Percentiles rank a stretch among this genome's conserved stretches.
phyloP scores from a whole-genome alignment of 2,797 vertebrate genomes.

The Melanogrammus aeglefinus region DNA sequence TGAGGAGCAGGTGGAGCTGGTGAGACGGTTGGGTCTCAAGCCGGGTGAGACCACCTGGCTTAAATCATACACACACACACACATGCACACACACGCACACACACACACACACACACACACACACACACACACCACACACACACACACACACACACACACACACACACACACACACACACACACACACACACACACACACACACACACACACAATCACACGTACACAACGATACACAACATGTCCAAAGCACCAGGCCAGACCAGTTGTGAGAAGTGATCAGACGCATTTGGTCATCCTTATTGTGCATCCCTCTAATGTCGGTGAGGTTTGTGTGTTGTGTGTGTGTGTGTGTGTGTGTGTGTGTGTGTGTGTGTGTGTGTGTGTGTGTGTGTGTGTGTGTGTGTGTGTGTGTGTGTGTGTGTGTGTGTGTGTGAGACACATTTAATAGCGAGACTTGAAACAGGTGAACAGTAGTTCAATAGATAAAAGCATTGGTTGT shows the following conservation, averaged over 20 bases:
- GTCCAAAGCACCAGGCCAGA: not conserved
- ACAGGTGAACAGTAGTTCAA: slow-evolving; percentile 5
- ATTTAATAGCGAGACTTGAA: not conserved
- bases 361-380: slow-evolving; percentile 13
- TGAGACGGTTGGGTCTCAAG: slow-evolving; percentile 50
- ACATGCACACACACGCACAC: slow-evolving; percentile 14
- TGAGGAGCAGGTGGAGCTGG: slow-evolving; percentile 53
- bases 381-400: not conserved
- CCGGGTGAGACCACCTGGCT: slow-evolving; percentile 48
- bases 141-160: slow-evolving; percentile 19
- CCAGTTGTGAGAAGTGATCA: not conserved
- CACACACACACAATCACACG: slow-evolving; percentile 5
- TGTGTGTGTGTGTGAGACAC: slow-evolving; percentile 15
- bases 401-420: slow-evolving; percentile 3
- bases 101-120: slow-evolving; percentile 12
- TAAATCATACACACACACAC: slow-evolving; percentile 29
- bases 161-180: slow-evolving; percentile 24
- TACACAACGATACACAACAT: slow-evolving; percentile 7
- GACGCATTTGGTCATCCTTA: not conserved
- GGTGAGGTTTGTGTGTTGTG: not conserved
- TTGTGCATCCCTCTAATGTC: not conserved
- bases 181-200: slow-evolving; percentile 18
- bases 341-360: slow-evolving; percentile 7
- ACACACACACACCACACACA: slow-evolving; percentile 14
- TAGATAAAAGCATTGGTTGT: not conserved